Base-by-base conservation (phyloP, 2,888 invertebrate genomes). In the Cryptus armator region DNA sequence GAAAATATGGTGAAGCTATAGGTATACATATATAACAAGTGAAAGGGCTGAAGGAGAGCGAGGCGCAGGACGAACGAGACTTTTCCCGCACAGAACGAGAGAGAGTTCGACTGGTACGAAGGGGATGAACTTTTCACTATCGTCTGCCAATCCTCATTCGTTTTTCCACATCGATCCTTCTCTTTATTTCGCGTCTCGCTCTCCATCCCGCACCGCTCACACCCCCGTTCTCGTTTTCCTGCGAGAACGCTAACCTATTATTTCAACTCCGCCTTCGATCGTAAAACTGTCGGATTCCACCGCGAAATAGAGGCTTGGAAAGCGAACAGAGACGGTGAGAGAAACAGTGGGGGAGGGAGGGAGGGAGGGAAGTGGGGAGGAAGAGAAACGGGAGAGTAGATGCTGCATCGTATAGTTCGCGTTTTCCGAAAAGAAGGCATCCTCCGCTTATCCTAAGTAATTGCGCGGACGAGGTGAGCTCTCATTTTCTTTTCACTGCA, bases 201-300 rank as follows among this genome's bases (percentile, higher is more conserved):
- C 12, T n/a, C 29, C 46, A 19, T 43, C n/a, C 24, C 43, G 59
- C 43, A 64, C 43, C 59, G 24, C 62, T 29, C 46, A 37, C 46
- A 19, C 70, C 59, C 81, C 72, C 70, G 71, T 75, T 29, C 75
- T 66, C 78, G 74, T 71, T 79, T 76, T 71, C 48, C 56, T 51
- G 66, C 62, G 48, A 77, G 81, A 81, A 32, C 12, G 80, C 81
- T 59, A 72, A 77, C 77, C 84, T 84, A 81, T 84, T 84, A 84
- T 84, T 84, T 84, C 72, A 81, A 84, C 80, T 81, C 72, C 62
- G 71, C 67, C 44, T 46, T 66, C 68, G 76, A 84, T 84, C 84
- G 84, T 84, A 84, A 84, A 84, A 77, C 84, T 81, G 84, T 84
- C 84, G 84, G 84, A 84, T 84, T 84, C 68, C 62, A 84, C 68